A percentile compares a stretch with the other conserved stretches of the same genome.
phyloP scores from a whole-genome alignment of 2,113 vertebrate species.

The Patagioenas fasciata region DNA sequence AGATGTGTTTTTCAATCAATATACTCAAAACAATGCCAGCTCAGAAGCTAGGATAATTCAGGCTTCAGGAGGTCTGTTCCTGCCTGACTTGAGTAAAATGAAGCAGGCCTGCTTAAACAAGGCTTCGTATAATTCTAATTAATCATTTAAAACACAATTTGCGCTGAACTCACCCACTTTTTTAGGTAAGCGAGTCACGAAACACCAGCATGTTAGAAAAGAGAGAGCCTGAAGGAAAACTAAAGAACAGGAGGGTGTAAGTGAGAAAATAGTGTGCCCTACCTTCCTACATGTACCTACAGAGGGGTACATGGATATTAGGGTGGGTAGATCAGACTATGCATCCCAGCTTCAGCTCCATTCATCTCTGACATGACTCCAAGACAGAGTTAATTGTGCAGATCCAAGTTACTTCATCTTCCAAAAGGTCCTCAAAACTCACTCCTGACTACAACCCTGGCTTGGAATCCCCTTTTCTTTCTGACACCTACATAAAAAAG shows the following conservation, averaged over 20 bases:
- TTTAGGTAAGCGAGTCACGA: neutral
- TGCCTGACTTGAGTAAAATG: neutral
- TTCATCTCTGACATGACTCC: neutral
- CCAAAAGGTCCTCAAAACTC: neutral
- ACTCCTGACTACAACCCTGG: neutral
- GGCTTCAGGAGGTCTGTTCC: constrained; percentile 1
- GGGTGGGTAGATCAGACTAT: neutral
- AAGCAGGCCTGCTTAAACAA: neutral
- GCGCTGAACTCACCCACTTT: neutral
- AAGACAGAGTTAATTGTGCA: neutral
- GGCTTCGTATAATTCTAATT: neutral
- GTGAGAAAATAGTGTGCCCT: neutral
- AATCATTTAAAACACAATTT: neutral
- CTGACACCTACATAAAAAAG: neutral
- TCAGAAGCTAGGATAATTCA: neutral
- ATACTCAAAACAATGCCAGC: neutral
- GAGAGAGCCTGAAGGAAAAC: neutral
- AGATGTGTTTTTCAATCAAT: neutral
- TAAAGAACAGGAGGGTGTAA: neutral
- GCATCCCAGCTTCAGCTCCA: neutral
- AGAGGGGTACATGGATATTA: neutral
- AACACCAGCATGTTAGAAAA: neutral
- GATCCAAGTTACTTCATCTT: neutral
- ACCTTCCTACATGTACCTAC: neutral
- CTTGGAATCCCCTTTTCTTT: neutral